These are phyloP conservation scores for Proteles cristata DNA, from an alignment of 2,113 vertebrate genomes.

Conservation along the genomic window DNA sequence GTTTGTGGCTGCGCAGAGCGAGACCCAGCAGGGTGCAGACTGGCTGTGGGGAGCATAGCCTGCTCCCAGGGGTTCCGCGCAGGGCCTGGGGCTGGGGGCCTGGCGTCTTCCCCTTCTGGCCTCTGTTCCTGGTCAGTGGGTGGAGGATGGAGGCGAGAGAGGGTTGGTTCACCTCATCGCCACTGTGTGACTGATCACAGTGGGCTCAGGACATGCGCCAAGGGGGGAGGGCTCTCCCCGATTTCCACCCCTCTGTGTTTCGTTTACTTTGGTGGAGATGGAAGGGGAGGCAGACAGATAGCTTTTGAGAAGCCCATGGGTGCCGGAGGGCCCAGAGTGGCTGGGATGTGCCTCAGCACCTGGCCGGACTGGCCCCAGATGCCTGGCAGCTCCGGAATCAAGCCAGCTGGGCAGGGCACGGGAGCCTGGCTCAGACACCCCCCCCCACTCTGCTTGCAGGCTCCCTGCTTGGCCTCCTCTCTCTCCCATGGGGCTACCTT, in stretches of 20 bases:
- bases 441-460: not conserved
- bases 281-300: not conserved
- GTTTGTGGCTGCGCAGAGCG: not conserved
- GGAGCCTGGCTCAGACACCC: not conserved
- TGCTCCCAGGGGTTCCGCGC: fast-evolving
- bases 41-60: not conserved
- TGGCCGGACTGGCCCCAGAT: too few relatives aligned
- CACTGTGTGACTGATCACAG: fast-evolving
- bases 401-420: fast-evolving
- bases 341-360: not conserved
- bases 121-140: not conserved
- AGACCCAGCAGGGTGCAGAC: not conserved
- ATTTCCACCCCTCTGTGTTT: not conserved
- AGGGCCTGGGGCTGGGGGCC: not conserved
- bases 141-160: not conserved
- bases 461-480: not conserved
- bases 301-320: not conserved
- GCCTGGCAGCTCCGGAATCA: not conserved
- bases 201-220: fast-evolving
- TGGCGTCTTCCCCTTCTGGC: not conserved
- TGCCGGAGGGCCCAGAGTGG: not conserved
- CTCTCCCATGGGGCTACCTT: not conserved
- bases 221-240: fast-evolving
- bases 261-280: not conserved
- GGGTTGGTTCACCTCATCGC: not conserved